Evolutionary conservation across 2,113 vertebrate genomes (phyloP).

Genomic region (Ranitomeya variabilis): DNA sequence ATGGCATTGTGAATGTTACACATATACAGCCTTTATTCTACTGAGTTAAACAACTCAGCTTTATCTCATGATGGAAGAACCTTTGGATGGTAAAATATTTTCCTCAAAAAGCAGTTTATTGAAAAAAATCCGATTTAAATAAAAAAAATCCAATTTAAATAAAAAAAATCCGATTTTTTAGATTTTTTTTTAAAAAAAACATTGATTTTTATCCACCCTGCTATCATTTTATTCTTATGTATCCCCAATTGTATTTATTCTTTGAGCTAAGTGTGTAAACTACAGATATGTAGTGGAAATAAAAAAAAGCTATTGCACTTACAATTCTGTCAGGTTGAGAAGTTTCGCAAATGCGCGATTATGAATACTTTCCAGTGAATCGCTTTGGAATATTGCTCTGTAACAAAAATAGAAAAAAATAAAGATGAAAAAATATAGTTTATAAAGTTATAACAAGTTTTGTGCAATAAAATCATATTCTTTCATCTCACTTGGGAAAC

Average conservation of each 20-base stretch:
- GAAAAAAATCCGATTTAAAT: too few species aligned
- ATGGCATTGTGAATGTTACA: too few species aligned
- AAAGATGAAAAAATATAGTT: background rate
- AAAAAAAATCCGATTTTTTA: too few species aligned
- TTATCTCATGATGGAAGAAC: too few species aligned
- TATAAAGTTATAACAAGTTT: background rate
- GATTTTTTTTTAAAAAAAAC: too few species aligned
- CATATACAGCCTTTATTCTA: too few species aligned
- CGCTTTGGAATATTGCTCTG: conserved; percentile 88
- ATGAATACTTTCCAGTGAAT: conserved; percentile 81
- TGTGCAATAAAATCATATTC: background rate
- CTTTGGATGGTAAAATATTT: too few species aligned
- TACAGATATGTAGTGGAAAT: background rate
- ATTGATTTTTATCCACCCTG: too few species aligned
- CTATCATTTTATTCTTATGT: background rate
- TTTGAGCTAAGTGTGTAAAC: background rate
- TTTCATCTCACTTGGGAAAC: background rate
- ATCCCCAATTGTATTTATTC: background rate
- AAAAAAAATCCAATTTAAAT: too few species aligned
- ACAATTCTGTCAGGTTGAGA: conserved; percentile 85
- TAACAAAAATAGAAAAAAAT: conserved; percentile 56
- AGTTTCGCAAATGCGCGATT: conserved; percentile 83
- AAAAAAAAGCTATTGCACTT: conserved; percentile 66
- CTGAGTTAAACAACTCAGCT: too few species aligned
- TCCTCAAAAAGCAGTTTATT: too few species aligned